Conservation (phyloP, 2,797 vertebrate species). For the Catostomus latipinnis region DNA sequence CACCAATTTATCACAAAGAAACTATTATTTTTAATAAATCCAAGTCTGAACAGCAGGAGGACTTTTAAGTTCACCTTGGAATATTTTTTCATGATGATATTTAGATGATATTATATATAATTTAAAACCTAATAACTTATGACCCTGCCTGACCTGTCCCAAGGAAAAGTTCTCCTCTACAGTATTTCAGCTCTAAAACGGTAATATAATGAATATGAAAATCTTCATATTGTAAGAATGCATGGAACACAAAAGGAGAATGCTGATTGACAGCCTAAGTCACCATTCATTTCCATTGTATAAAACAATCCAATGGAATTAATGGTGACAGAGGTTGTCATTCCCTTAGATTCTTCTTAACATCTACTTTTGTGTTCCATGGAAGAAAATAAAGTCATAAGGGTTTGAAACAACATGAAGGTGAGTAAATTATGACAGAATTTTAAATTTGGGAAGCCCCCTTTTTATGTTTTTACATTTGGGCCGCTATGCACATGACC, state of each 20-base stretch:
- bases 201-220: not conserved
- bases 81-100: slow-evolving; percentile 31
- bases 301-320: no score
- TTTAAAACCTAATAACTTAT: slow-evolving; percentile 19
- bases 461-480: not conserved
- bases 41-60: slow-evolving; percentile 17
- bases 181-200: not conserved
- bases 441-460: not conserved
- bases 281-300: no score
- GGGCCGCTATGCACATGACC: not conserved
- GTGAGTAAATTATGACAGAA: no score
- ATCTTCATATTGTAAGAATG: slow-evolving; percentile 13
- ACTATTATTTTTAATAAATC: slow-evolving; percentile 35
- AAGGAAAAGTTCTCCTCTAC: not conserved
- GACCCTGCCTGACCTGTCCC: slow-evolving; percentile 2
- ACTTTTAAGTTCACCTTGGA: slow-evolving; percentile 19
- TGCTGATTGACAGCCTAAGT: no score
- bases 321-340: not conserved
- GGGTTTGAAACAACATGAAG: no score
- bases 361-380: no score
- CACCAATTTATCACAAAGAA: slow-evolving; percentile 5
- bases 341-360: no score
- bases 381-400: no score
- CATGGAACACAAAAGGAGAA: not conserved
- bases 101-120: slow-evolving; percentile 17